Base-by-base conservation (phyloP, 2,113 vertebrate species). In the Oreochromis tanganicae region DNA sequence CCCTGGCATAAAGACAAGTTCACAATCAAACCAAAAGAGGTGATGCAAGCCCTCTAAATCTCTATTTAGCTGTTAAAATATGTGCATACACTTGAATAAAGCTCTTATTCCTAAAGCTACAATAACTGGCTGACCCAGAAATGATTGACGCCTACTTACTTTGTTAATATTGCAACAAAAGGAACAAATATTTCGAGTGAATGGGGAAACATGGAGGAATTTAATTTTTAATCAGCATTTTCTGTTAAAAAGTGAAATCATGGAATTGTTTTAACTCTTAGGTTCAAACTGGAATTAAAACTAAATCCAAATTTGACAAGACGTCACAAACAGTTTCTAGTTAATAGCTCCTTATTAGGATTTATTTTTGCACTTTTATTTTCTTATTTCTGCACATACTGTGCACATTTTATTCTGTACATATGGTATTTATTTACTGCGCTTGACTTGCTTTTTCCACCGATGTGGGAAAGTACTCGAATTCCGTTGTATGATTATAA, bases 1-100 rank as follows among this genome's bases (percentile, higher is more conserved):
- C 98, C 98, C 98, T 99, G 94, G 2, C 34, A 66, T 21, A 66
- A 66, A 66, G 19, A 66, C 10, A 66, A 66, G 61, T 29, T 14
- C 41, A 48, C 14, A 75, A 46, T 75, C 21, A 16, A 43, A 43
- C 68, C 2, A 0, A 48, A 29, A 0, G 16, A 43, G 19, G 34
- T 21, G 19, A 68, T 8, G 36, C 36, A 68, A 11, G 56, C 27
- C 34, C 34, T 38, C 6, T 8, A 19, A 36, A 32, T 66, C 19
- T 13, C 19, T 68, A 66, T 68, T 21, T 21, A 21, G 19, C 34
- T n/a, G 5, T 21, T 68, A 21, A 41, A 68, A 68, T 11, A 21
- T 5, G 16, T 24, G 12, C 38, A 4, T 41, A 41, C 27, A 32
- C 19, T 0, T 41, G 3, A 41, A 21, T 9, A 68, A 14, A 41